Percentiles rank a stretch among this genome's conserved stretches.
Evolutionary conservation across 2,888 invertebrate genomes (phyloP).

Genomic region (Phalera bucephala): DNA sequence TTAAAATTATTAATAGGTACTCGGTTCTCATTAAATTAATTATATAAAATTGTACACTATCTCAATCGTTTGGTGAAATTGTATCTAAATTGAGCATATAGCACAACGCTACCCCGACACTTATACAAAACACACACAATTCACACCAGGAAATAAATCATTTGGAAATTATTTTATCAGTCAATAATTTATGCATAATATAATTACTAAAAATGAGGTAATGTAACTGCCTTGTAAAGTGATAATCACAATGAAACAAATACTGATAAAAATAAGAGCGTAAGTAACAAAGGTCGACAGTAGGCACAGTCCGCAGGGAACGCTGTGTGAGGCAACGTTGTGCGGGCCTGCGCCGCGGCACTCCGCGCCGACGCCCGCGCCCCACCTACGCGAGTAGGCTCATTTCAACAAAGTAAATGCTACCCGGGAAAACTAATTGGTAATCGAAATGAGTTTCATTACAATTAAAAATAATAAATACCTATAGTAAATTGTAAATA

Average conservation of each 20-base stretch:
- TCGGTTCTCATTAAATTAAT: constrained; percentile 80
- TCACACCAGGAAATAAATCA: constrained; percentile 77
- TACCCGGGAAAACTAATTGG: constrained; percentile 18
- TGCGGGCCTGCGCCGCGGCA: constrained; percentile 54
- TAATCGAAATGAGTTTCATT: constrained; percentile 7
- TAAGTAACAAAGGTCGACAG: constrained; percentile 36
- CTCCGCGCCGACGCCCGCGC: constrained; percentile 26
- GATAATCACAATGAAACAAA: constrained; percentile 75
- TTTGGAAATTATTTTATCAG: constrained; percentile 80
- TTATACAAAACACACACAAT: constrained; percentile 62
- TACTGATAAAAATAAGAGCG: constrained; percentile 73
- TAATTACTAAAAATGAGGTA: constrained; percentile 75
- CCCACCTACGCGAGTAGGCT: background rate
- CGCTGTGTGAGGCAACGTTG: constrained; percentile 77
- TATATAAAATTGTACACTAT: constrained; percentile 78
- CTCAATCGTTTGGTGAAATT: constrained; percentile 80
- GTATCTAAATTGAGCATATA: constrained; percentile 82
- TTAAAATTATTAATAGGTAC: constrained; percentile 83
- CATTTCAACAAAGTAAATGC: constrained; percentile 10
- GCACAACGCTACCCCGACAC: constrained; percentile 81
- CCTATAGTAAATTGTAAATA: background rate
- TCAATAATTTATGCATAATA: constrained; percentile 75
- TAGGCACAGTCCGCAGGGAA: constrained; percentile 50
- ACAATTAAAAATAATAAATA: constrained; percentile 1
- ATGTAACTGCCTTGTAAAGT: constrained; percentile 72